Percentiles rank a stretch among this genome's conserved stretches.
Evolutionary conservation across 2,113 vertebrate species (phyloP).

Genomic region (Channa argus): DNA sequence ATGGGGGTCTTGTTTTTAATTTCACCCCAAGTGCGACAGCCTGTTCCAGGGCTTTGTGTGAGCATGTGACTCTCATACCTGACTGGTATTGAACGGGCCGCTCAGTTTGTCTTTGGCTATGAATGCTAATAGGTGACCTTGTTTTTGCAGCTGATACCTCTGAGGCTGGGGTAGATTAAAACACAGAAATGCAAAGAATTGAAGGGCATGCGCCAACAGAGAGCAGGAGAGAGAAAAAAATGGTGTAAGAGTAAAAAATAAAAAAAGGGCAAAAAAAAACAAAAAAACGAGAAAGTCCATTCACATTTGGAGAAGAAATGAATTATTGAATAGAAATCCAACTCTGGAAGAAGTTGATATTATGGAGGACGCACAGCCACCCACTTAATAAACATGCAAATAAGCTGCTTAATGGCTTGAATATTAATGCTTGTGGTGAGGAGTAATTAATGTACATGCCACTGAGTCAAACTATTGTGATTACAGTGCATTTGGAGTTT

Average conservation of each 20-base stretch:
- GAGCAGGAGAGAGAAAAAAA: neutral
- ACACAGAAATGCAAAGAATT: conserved; percentile 57
- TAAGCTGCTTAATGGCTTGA: conserved; percentile 74
- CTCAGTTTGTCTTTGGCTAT: conserved; percentile 59
- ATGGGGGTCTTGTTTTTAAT: conserved; percentile 78
- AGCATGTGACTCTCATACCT: conserved; percentile 61
- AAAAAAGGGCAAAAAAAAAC: neutral
- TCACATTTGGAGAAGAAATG: conserved; percentile 33
- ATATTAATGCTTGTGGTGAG: conserved; percentile 66
- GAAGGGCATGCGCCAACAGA: neutral
- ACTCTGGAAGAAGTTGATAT: conserved; percentile 52
- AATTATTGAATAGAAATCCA: conserved; percentile 52
- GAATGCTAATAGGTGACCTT: conserved; percentile 78
- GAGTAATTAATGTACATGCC: conserved; percentile 77
- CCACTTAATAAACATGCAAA: conserved; percentile 79
- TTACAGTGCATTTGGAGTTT: conserved; percentile 56
- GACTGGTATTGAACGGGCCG: conserved; percentile 57
- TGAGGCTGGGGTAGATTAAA: conserved; percentile 60
- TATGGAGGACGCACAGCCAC: conserved; percentile 48
- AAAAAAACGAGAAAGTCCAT: conserved; percentile 13
- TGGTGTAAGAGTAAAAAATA: neutral
- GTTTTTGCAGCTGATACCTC: conserved; percentile 64
- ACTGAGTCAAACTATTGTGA: conserved; percentile 68
- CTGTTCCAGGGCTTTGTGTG: conserved; percentile 35
- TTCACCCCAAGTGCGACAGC: conserved; percentile 49